A percentile compares a stretch with the other conserved stretches of the same genome.
phyloP scores from a whole-genome alignment of 2,888 invertebrate genomes.

The Carterocephalus palaemon region DNA sequence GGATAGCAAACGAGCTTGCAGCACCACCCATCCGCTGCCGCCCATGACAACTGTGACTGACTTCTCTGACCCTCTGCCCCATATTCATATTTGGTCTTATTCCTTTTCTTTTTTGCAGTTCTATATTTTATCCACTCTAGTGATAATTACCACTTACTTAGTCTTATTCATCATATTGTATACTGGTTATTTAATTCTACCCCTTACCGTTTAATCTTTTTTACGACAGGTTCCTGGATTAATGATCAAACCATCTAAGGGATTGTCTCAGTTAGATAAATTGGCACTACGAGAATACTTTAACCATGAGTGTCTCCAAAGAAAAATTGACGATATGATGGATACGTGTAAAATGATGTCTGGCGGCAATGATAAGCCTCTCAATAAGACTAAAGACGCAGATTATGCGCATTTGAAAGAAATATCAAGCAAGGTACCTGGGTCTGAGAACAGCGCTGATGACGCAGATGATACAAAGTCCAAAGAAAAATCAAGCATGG shows the following conservation, averaged over 20 bases:
- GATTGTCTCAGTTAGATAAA: constrained; percentile 54
- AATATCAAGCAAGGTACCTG: background rate
- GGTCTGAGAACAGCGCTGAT: no score
- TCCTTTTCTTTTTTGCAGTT: no score
- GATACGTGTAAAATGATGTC: constrained; percentile 45
- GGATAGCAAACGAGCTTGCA: no score
- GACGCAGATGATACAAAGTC: background rate
- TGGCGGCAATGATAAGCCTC: background rate
- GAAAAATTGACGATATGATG: constrained; percentile 47
- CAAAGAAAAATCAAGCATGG: background rate
- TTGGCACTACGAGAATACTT: constrained; percentile 53
- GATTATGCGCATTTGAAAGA: background rate
- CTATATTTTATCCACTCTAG: no score
- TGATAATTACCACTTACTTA: no score
- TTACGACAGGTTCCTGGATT: constrained; percentile 53
- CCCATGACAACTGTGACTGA: no score
- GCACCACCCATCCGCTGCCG: no score
- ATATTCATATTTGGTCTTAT: no score
- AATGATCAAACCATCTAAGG: constrained; percentile 43
- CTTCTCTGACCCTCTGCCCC: no score
- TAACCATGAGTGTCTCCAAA: constrained; percentile 56
- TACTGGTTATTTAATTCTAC: no score
- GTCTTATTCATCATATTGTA: no score
- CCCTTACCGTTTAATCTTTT: no score
- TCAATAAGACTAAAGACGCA: constrained; percentile 3